Percentiles rank a stretch among this genome's conserved stretches.
These are phyloP conservation scores for Drosophila setifemur DNA, from an alignment of 1,140 invertebrate species.

Conservation along the genomic window DNA sequence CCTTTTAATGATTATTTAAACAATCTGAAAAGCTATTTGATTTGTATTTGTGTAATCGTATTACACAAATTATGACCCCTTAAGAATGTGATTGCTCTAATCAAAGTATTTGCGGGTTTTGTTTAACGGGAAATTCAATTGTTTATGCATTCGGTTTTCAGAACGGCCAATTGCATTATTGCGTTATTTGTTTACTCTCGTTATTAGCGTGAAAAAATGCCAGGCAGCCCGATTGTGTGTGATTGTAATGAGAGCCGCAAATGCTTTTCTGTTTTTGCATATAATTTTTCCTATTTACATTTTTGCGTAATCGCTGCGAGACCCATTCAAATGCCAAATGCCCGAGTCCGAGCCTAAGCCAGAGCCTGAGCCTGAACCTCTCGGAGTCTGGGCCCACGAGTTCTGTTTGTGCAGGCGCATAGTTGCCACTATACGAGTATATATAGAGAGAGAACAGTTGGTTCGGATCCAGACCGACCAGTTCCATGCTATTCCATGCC, in stretches of 20 bases:
- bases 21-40: too few relatives aligned
- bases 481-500: slow-evolving; percentile 32
- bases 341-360: background rate
- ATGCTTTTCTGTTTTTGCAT: slow-evolving; percentile 50
- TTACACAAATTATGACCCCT: too few relatives aligned
- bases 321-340: slow-evolving; percentile 57
- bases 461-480: slow-evolving; percentile 39
- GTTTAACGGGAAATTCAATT: slow-evolving; percentile 33
- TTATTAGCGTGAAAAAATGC: slow-evolving; percentile 56
- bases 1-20: too few relatives aligned
- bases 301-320: slow-evolving; percentile 60
- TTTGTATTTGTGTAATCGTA: too few relatives aligned
- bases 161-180: slow-evolving; percentile 27
- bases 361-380: too few relatives aligned
- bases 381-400: too few relatives aligned
- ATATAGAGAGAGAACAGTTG: background rate
- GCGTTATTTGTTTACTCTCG: slow-evolving; percentile 40
- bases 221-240: slow-evolving; percentile 12
- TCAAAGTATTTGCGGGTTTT: slow-evolving; percentile 1
- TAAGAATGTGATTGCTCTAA: slow-evolving; percentile 3
- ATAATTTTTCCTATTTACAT: slow-evolving; percentile 41
- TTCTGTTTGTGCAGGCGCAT: slow-evolving; percentile 69
- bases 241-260: slow-evolving; percentile 63
- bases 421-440: slow-evolving; percentile 19
- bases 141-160: slow-evolving; percentile 40